Base-by-base conservation (phyloP, 2,888 invertebrate genomes). In the Troglohyphantes excavatus region DNA sequence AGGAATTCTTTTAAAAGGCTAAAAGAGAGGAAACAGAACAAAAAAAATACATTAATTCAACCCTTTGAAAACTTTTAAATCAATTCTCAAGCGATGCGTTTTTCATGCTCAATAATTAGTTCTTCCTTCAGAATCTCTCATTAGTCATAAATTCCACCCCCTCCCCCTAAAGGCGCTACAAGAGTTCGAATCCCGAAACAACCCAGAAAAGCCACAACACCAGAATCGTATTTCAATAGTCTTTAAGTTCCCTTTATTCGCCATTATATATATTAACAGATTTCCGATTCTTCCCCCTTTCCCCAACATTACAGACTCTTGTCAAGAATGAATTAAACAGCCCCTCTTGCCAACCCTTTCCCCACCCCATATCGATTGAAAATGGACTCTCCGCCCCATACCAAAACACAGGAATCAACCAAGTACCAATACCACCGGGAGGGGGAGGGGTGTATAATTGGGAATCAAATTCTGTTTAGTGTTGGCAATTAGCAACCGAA, bases 381-480 rank as follows among this genome's bases (percentile, higher is more conserved):
- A 73, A 82, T 76, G 88, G 70, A 76, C 82, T 82, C 70, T 63
- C 43, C 79, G 11, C 70, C 33, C 59, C 46, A 43, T 68, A 26
- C 27, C 72, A 65, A 43, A 33, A 82, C 61, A 72, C 21, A 27
- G 39, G 59, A 19, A 21, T n/a, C 53, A 13, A 13, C 53, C 53
- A 53, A 53, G n/a, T n/a, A 53, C 53, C 53, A 53, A 53, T 53
- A 53, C 53, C 5, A 53, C n/a, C 5, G 13, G 11, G 29, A 29
- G 33, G 61, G 61, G 26, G 26, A 19, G 61, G 53, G 46, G 72
- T 46, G 53, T 13, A n/a, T 89, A 89, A 89, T 89, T 89, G 75
- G 82, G 88, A 89, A 89, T 89, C 88, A 82, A 89, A 89, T 89
- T 89, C 88, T 59, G 88, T 89, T 89, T 89, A 89, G 88, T 82